These are phyloP conservation scores for Myxocyprinus asiaticus DNA, from an alignment of 2,113 vertebrate genomes.

Conservation along the genomic window DNA sequence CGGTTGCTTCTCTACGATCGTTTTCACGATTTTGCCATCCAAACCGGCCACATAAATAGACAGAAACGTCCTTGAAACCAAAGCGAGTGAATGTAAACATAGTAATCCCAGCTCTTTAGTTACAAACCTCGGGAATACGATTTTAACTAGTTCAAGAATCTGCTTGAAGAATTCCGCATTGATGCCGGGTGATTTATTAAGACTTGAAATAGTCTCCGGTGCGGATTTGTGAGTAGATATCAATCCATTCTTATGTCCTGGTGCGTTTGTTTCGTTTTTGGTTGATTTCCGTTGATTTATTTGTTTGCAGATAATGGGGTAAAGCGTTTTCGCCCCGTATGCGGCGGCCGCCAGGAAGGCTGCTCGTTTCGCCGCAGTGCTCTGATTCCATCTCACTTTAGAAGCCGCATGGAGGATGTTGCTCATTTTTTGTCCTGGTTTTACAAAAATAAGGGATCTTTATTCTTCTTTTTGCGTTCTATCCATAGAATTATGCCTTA, in stretches of 20 bases:
- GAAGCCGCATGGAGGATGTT: constrained; percentile 81
- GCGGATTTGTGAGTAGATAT: constrained; percentile 12
- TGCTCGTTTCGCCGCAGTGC: constrained; percentile 79
- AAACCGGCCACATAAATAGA: constrained; percentile 95
- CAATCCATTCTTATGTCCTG: constrained; percentile 67
- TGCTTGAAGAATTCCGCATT: constrained; percentile 88
- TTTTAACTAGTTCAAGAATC: constrained; percentile 84
- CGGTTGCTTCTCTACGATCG: constrained; percentile 93
- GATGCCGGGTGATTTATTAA: constrained; percentile 73
- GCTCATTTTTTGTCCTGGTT: constrained; percentile 74
- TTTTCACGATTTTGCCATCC: constrained; percentile 96
- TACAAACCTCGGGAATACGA: constrained; percentile 88
- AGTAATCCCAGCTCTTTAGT: constrained; percentile 88
- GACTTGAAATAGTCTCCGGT: neutral
- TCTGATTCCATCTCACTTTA: constrained; percentile 79
- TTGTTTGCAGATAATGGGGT: constrained; percentile 80
- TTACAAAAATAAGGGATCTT: neutral
- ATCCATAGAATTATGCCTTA: constrained; percentile 60
- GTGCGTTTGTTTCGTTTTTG: neutral
- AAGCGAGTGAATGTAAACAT: constrained; percentile 88
- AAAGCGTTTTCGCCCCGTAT: constrained; percentile 82
- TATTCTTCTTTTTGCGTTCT: constrained; percentile 38
- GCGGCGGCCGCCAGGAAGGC: constrained; percentile 84
- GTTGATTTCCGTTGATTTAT: constrained; percentile 58
- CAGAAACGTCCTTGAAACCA: constrained; percentile 94